phyloP scores from a whole-genome alignment of 2,888 invertebrate genomes.

The Mimumesa dahlbomi region DNA sequence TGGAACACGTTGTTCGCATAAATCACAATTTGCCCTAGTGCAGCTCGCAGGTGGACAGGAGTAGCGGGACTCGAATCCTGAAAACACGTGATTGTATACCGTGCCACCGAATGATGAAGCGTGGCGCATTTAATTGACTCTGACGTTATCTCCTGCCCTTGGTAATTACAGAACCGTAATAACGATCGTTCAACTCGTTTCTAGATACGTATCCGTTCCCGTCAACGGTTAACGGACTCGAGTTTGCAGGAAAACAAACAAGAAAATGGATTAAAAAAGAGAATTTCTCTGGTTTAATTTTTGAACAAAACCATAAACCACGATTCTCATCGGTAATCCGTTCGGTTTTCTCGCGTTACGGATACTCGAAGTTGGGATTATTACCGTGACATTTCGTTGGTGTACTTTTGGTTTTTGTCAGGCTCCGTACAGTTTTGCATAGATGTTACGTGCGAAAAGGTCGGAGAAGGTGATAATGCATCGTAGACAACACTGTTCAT shows the following conservation, averaged over 20 bases:
- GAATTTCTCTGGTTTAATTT: too few relatives aligned
- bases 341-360: too few relatives aligned
- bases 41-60: conserved; percentile 55
- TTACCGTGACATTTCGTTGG: too few relatives aligned
- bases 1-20: conserved; percentile 48
- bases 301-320: too few relatives aligned
- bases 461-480: conserved; percentile 3
- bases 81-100: conserved; percentile 39
- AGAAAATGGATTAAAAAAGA: too few relatives aligned
- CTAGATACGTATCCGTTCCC: too few relatives aligned
- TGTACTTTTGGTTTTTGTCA: neutral
- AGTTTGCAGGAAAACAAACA: too few relatives aligned
- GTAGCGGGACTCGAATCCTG: conserved; percentile 34
- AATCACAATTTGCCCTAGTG: conserved; percentile 63
- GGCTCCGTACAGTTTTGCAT: conserved; percentile 8
- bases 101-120: conserved; percentile 20
- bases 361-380: too few relatives aligned
- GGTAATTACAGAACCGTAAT: conserved; percentile 25
- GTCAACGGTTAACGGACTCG: too few relatives aligned
- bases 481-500: conserved; percentile 7
- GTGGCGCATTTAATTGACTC: conserved; percentile 45
- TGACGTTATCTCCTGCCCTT: conserved; percentile 22
- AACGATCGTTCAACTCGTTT: conserved; percentile 2
- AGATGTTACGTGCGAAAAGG: neutral
- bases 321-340: too few relatives aligned